These are phyloP conservation scores for Orius laevigatus DNA, from an alignment of 1,140 invertebrate genomes.

Conservation along the genomic window DNA sequence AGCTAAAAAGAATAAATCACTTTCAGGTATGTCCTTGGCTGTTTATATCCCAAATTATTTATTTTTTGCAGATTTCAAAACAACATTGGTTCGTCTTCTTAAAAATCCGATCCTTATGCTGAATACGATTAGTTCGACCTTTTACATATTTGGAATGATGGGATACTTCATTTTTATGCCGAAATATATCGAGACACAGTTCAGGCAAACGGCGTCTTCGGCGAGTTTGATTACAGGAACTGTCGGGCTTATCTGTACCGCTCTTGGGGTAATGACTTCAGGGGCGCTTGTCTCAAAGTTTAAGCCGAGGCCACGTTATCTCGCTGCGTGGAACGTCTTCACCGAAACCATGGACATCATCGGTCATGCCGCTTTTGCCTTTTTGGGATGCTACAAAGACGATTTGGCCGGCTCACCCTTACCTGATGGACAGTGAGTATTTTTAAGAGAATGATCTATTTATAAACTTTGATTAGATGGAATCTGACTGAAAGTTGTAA, in stretches of 20 bases:
- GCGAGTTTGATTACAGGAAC: slow-evolving; percentile 29
- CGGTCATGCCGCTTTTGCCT: slow-evolving; percentile 47
- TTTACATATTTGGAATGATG: slow-evolving; percentile 20
- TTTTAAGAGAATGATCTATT: too few species aligned
- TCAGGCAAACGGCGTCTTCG: slow-evolving; percentile 19
- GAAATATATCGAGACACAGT: slow-evolving; percentile 24
- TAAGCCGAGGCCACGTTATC: slow-evolving; percentile 45
- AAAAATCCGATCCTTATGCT: slow-evolving; percentile 20
- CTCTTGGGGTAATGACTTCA: slow-evolving; percentile 48
- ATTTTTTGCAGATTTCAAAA: slow-evolving; percentile 20
- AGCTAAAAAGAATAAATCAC: too few species aligned
- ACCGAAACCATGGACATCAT: slow-evolving; percentile 43
- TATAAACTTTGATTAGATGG: too few species aligned
- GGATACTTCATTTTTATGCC: slow-evolving; percentile 23
- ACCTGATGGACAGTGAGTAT: slow-evolving; percentile 28
- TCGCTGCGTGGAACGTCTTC: slow-evolving; percentile 57
- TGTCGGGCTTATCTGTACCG: slow-evolving; percentile 53
- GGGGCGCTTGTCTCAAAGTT: slow-evolving; percentile 50
- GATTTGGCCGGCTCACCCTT: slow-evolving; percentile 35
- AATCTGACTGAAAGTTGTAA: slow-evolving; percentile 38
- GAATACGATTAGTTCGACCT: slow-evolving; percentile 19
- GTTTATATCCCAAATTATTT: too few species aligned
- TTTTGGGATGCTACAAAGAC: slow-evolving; percentile 46
- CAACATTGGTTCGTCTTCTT: slow-evolving; percentile 15
- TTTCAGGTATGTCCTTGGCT: too few species aligned